phyloP scores from a whole-genome alignment of 92 coral and sea anemone genomes.

The Umimayanthus chanpuru region DNA sequence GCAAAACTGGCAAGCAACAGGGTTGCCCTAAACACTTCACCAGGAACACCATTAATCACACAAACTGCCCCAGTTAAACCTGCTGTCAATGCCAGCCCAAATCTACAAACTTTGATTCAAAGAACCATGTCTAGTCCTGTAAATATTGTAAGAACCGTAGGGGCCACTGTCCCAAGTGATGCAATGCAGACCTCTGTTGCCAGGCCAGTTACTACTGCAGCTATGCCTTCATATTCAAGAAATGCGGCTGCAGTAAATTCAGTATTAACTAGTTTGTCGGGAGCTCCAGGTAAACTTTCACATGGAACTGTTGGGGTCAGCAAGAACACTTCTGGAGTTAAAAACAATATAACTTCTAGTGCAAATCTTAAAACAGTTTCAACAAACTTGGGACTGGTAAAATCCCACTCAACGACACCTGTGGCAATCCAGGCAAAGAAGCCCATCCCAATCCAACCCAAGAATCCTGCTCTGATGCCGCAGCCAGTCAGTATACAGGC shows the following conservation, averaged over 20 bases:
- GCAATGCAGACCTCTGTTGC: slow-evolving; percentile 38
- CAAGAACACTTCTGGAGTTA: neutral
- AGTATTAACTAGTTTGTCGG: slow-evolving; percentile 9
- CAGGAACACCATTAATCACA: slow-evolving; percentile 1
- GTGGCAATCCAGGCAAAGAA: slow-evolving; percentile 79
- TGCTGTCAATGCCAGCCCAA: slow-evolving; percentile 11
- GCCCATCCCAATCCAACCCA: slow-evolving; percentile 86
- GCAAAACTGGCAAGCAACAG: neutral
- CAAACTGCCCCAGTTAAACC: slow-evolving; percentile 13
- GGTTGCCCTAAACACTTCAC: neutral
- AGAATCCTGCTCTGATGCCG: slow-evolving; percentile 67
- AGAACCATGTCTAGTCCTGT: slow-evolving; percentile 18
- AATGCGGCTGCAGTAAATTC: slow-evolving; percentile 18
- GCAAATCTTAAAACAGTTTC: slow-evolving; percentile 34
- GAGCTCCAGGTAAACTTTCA: neutral
- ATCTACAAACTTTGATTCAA: slow-evolving; percentile 10
- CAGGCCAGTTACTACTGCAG: slow-evolving; percentile 39
- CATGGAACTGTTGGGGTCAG: neutral
- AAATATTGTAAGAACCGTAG: slow-evolving; percentile 29
- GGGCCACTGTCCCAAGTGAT: slow-evolving; percentile 42
- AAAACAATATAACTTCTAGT: neutral
- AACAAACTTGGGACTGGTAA: slow-evolving; percentile 28
- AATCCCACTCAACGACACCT: slow-evolving; percentile 48
- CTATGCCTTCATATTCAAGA: slow-evolving; percentile 27
- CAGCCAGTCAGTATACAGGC: slow-evolving; percentile 44